Evolutionary conservation across 2,113 vertebrate species (phyloP), one percentile per base, ranked within the genome.

Genomic region (Brachyistius frenatus): DNA sequence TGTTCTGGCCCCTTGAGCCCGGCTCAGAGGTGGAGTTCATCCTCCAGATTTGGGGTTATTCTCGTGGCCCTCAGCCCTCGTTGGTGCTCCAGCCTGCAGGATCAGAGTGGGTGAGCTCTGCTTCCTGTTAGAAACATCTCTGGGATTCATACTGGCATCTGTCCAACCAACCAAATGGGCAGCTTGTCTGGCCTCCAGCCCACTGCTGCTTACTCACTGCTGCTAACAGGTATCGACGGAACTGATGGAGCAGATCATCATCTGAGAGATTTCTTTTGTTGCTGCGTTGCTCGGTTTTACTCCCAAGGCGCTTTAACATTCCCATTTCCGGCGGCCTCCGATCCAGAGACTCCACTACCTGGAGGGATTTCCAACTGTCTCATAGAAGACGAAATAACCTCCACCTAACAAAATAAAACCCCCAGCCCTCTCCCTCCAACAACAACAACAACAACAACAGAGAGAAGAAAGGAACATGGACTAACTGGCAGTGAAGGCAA

Each of bases 401-500:
- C 76, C 68, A 86, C 88, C 80, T 86, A 85, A 91, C 86, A 86
- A 82, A 91, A 86, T 86, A 88, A 90, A 74, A 7, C 49, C 76
- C 80, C 66, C 62, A 35, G 31, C 63, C 61, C 41, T 69, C 76
- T 46, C 37, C 76, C 60, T 73, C 81, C 55, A 7, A 37, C 37
- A 54, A 55, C 85, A 83, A 62, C 86, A 86, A 76, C 79, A 80
- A 66, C 80, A 87, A 87, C 83, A 84, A 84, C 85, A 64, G 56
- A 55, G 68, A 81, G 85, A 92, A 91, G 84, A 92, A 84, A 87
- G 80, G 69, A 88, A 89, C 76, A 80, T 4, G 67, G 84, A 79
- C 88, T 92, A 93, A 92, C 89, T 90, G 90, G 83, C 90, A 88
- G 91, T 86, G 91, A 93, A 93, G 89, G 91, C 93, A 93, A 93